Percentiles rank a stretch among this genome's conserved stretches.
Evolutionary conservation across 2,888 invertebrate species (phyloP).

Genomic region (Melinopterus prodromus): DNA sequence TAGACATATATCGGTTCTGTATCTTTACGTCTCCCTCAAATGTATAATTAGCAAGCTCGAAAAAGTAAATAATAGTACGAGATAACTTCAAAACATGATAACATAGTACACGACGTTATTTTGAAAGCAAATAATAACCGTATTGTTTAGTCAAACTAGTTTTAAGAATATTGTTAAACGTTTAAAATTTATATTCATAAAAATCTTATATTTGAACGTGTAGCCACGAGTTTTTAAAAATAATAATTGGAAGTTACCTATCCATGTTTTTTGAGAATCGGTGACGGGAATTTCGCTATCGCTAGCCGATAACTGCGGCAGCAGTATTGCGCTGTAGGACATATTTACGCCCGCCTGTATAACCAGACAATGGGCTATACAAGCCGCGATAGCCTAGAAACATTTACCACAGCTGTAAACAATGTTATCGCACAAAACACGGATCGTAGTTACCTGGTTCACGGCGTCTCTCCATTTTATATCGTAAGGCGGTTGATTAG

Average conservation of each 20-base stretch:
- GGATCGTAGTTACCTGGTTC: slow-evolving; percentile 33
- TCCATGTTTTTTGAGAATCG: slow-evolving; percentile 65
- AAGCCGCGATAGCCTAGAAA: slow-evolving; percentile 38
- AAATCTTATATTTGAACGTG: no score
- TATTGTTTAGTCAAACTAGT: no score
- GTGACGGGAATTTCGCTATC: slow-evolving; percentile 58
- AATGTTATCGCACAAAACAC: background rate
- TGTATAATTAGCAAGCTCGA: no score
- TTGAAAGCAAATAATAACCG: no score
- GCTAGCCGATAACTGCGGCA: slow-evolving; percentile 61
- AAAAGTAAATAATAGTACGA: no score
- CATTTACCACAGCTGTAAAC: slow-evolving; percentile 56
- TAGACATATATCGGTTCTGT: no score
- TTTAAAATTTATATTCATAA: no score
- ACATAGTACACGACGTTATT: no score
- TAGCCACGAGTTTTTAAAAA: no score
- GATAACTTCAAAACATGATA: no score
- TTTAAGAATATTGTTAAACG: no score
- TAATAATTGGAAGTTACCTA: slow-evolving; percentile 58
- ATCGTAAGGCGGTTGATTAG: background rate
- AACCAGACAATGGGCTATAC: slow-evolving; percentile 61
- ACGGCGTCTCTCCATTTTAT: slow-evolving; percentile 36
- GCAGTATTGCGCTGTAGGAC: slow-evolving; percentile 66
- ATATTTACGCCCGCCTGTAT: slow-evolving; percentile 68
- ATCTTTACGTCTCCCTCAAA: no score